Evolutionary conservation across 2,797 vertebrate species (phyloP).

Genomic region (Pachyuromys duprasi): DNA sequence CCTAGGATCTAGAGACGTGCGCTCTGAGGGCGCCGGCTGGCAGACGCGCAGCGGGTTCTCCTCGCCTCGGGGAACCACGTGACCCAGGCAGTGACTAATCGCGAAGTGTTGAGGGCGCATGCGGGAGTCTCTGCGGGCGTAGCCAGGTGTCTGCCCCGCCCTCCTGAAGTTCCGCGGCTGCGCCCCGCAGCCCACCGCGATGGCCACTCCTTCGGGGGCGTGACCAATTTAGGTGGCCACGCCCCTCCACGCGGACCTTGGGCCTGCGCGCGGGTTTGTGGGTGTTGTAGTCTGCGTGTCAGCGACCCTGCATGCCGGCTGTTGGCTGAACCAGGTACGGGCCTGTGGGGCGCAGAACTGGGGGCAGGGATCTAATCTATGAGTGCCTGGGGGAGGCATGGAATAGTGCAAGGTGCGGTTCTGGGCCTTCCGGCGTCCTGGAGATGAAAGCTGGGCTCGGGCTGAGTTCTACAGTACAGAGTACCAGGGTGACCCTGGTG

Average conservation of each 20-base stretch:
- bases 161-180: not conserved
- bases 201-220: not conserved
- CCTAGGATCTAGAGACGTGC: not conserved
- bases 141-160: not conserved
- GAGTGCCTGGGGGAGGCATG: not conserved
- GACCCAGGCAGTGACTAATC: not conserved
- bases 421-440: not conserved
- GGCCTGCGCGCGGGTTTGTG: not conserved
- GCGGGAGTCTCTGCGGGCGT: not conserved
- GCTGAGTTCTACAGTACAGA: not conserved
- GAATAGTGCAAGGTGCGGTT: not conserved
- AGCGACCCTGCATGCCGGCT: not conserved
- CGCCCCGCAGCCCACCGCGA: not conserved
- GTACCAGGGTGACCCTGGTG: not conserved
- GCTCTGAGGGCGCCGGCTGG: not conserved
- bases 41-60: not conserved
- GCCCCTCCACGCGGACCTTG: not conserved
- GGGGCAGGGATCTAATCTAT: no score
- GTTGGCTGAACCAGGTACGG: not conserved
- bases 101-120: not conserved
- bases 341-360: not conserved
- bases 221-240: not conserved
- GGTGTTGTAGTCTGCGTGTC: constrained; percentile 17
- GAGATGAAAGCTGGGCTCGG: not conserved
- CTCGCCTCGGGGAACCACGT: not conserved